These are phyloP conservation scores for Laodelphax striatellus DNA, from an alignment of 1,140 invertebrate genomes.

Conservation along the genomic window DNA sequence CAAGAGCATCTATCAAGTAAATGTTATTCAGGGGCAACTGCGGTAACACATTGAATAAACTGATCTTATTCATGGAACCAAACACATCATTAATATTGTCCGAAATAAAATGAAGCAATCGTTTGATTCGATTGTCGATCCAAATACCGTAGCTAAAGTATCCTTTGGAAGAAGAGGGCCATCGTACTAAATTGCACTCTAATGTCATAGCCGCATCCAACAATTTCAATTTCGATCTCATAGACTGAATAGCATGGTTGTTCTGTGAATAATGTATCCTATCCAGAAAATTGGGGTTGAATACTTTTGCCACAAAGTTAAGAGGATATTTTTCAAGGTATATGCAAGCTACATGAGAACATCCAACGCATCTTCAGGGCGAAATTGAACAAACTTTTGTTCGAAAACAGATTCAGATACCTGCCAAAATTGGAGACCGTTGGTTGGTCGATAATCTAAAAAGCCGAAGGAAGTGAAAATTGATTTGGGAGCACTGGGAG, in stretches of 20 bases:
- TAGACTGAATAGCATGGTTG: constrained; percentile 19
- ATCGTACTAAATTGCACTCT: constrained; percentile 43
- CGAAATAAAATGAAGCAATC: constrained; percentile 38
- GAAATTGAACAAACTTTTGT: constrained; percentile 46
- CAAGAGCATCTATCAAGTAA: constrained; percentile 48
- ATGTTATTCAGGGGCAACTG: constrained; percentile 42
- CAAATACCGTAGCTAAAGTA: constrained; percentile 33
- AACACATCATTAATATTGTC: constrained; percentile 30
- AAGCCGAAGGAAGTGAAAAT: constrained; percentile 49
- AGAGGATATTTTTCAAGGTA: constrained; percentile 52
- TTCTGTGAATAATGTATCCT: constrained; percentile 37
- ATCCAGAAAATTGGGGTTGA: constrained; percentile 48
- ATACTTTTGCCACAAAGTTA: constrained; percentile 47
- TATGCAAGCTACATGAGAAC: constrained; percentile 50
- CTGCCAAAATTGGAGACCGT: constrained; percentile 44
- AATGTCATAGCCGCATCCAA: constrained; percentile 51
- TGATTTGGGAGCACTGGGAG: constrained; percentile 40
- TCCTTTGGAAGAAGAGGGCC: constrained; percentile 46
- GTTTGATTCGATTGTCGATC: constrained; percentile 41
- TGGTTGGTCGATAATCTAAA: constrained; percentile 44
- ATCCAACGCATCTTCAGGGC: constrained; percentile 43
- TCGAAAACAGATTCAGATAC: constrained; percentile 41
- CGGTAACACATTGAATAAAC: constrained; percentile 37
- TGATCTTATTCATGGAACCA: constrained; percentile 34
- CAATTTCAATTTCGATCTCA: constrained; percentile 42